Conservation (phyloP, 2,888 invertebrate species). For the Choristoneura rosaceana region DNA sequence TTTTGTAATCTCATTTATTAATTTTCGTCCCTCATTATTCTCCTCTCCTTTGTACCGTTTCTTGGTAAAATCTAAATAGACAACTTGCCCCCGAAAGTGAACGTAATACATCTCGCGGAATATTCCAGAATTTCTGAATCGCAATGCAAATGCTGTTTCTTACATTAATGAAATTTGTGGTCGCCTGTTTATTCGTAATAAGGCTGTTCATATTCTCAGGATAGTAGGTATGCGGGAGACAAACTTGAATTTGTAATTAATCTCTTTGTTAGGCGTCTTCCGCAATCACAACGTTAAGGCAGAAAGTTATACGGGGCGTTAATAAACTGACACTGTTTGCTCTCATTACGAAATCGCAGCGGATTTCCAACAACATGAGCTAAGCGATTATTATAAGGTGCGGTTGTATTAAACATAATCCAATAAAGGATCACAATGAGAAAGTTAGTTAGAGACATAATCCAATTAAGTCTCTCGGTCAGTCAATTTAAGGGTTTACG, state of each 20-base stretch:
- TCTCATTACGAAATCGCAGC: neutral
- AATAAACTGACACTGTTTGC: neutral
- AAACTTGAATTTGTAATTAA: conserved; percentile 28
- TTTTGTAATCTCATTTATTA: conserved; percentile 75
- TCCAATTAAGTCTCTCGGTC: conserved; percentile 13
- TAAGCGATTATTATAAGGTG: neutral
- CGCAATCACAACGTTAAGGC: neutral
- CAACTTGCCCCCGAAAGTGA: conserved; percentile 52
- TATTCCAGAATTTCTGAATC: conserved; percentile 52
- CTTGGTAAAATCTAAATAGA: conserved; percentile 61
- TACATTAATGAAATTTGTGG: conserved; percentile 44
- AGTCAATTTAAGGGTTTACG: conserved; percentile 21
- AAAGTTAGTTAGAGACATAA: no score
- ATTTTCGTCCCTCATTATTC: conserved; percentile 66
- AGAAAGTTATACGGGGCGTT: conserved; percentile 7
- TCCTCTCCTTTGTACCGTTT: conserved; percentile 55
- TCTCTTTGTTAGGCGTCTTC: conserved; percentile 5
- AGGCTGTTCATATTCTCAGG: conserved; percentile 10
- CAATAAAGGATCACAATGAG: conserved; percentile 11
- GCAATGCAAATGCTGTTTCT: conserved; percentile 50
- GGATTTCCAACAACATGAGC: neutral
- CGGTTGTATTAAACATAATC: neutral
- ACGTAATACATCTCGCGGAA: conserved; percentile 55
- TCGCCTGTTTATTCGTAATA: conserved; percentile 26
- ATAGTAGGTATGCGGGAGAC: neutral